Evolutionary conservation across 2,113 vertebrate species (phyloP).

Genomic region (Desmodus rotundus): DNA sequence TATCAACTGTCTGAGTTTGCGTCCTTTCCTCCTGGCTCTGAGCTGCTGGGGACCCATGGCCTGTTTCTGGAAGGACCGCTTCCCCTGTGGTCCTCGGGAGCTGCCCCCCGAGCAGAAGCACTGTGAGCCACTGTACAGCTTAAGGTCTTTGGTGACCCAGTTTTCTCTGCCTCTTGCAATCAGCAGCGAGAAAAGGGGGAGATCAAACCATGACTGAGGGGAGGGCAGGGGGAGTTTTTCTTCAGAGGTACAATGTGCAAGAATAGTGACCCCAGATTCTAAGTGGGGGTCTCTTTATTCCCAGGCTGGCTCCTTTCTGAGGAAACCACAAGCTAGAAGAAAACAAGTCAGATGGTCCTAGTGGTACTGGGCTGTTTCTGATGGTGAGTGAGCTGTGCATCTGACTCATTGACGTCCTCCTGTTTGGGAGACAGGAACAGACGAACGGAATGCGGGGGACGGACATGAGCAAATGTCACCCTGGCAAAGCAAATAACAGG

Average conservation of each 20-base stretch:
- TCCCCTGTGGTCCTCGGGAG: too few species aligned
- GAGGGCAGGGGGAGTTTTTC: background rate
- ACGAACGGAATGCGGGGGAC: background rate
- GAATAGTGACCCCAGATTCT: background rate
- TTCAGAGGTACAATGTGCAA: background rate
- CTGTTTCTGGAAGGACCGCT: too few species aligned
- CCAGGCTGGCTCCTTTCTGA: background rate
- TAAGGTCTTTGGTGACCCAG: background rate
- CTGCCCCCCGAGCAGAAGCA: too few species aligned
- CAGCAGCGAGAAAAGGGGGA: background rate
- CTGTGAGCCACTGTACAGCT: accelerated
- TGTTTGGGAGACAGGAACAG: conserved; percentile 10
- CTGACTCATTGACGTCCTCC: background rate
- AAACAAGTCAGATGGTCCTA: background rate
- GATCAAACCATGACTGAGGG: background rate
- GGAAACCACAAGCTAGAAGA: background rate
- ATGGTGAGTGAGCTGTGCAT: background rate
- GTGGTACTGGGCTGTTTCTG: background rate
- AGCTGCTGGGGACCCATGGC: too few species aligned
- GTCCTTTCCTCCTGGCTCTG: too few species aligned
- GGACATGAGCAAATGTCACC: background rate
- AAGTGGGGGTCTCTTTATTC: background rate
- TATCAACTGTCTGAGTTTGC: too few species aligned
- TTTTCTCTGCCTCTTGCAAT: too few species aligned
- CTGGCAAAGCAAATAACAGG: background rate